These are phyloP conservation scores for Eubasilissa splendida DNA, from an alignment of 2,888 invertebrate genomes.

Conservation along the genomic window DNA sequence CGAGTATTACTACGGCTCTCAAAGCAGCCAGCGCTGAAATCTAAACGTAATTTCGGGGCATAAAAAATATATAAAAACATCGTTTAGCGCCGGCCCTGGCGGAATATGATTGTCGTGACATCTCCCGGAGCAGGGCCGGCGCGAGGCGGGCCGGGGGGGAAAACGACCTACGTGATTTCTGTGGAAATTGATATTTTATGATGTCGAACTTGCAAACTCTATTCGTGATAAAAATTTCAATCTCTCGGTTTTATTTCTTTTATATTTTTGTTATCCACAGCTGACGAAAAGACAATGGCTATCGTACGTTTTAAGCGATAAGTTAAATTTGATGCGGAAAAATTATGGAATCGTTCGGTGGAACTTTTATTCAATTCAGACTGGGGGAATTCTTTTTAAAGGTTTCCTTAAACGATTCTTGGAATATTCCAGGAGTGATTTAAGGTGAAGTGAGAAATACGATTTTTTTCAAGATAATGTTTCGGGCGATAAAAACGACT, in stretches of 20 bases:
- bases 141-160: slow-evolving; percentile 33
- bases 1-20: slow-evolving; percentile 5
- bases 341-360: slow-evolving; percentile 9
- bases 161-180: slow-evolving; percentile 58
- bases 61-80: slow-evolving; percentile 33
- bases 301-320: slow-evolving; percentile 34
- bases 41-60: slow-evolving; percentile 26
- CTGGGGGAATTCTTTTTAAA: not conserved
- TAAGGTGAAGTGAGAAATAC: no score
- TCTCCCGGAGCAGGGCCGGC: not conserved
- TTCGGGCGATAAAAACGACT: no score
- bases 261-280: slow-evolving; percentile 34
- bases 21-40: slow-evolving; percentile 18
- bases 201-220: slow-evolving; percentile 58
- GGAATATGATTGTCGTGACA: slow-evolving; percentile 10
- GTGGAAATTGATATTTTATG: slow-evolving; percentile 59
- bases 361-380: slow-evolving; percentile 24
- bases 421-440: no score
- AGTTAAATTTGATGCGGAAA: slow-evolving; percentile 22
- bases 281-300: slow-evolving; percentile 38
- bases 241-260: slow-evolving; percentile 43
- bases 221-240: slow-evolving; percentile 57
- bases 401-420: no score
- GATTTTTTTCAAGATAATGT: no score
- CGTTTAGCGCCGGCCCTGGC: slow-evolving; percentile 16